Evolutionary conservation across 2,797 vertebrate species (phyloP).

Genomic region (Meda fulgida): DNA sequence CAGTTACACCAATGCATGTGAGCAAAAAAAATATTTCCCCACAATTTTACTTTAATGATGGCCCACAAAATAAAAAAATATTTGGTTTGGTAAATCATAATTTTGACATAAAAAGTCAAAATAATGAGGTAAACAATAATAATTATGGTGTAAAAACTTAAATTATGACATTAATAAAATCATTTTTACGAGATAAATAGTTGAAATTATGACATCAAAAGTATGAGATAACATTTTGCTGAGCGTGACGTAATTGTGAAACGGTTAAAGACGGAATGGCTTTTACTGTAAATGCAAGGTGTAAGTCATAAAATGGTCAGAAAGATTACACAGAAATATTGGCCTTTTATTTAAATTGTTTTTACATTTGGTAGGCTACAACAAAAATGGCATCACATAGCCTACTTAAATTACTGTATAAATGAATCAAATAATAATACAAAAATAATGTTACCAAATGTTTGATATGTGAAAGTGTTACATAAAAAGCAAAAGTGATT

Average conservation of each 20-base stretch:
- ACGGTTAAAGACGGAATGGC: not conserved
- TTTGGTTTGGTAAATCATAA: not conserved
- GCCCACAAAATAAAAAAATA: too few relatives aligned
- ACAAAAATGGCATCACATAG: not conserved
- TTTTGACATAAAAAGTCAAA: not conserved
- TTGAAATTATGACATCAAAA: not conserved
- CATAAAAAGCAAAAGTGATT: not conserved
- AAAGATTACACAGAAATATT: not conserved
- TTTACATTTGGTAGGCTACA: not conserved
- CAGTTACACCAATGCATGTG: not conserved
- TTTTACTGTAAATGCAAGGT: too few relatives aligned
- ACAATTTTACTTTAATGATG: not conserved
- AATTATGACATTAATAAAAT: not conserved
- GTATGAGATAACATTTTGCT: not conserved
- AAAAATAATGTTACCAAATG: not conserved
- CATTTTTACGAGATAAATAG: not conserved
- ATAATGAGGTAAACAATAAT: too few relatives aligned
- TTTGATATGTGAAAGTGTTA: not conserved
- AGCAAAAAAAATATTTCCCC: not conserved
- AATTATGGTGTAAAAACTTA: not conserved
- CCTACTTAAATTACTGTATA: not conserved
- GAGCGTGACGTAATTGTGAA: not conserved
- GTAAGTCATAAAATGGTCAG: not conserved
- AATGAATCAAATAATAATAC: not conserved
- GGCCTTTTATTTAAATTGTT: not conserved